Base-by-base conservation (phyloP, 2,888 invertebrate genomes). In the Spodoptera picta region DNA sequence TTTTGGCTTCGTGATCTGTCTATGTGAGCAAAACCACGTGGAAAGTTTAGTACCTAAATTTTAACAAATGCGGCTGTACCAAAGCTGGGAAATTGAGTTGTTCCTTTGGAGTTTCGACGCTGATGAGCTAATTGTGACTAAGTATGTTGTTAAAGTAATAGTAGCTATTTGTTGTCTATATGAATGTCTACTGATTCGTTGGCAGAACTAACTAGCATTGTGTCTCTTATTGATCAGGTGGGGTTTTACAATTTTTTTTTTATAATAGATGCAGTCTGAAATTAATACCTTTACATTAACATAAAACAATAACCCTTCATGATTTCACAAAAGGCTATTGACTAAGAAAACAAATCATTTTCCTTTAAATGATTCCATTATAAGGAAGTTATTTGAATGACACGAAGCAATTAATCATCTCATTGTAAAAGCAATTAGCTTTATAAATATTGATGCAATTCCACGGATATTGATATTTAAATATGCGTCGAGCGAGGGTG, bases 361-460 rank as follows among this genome's bases (percentile, higher is more conserved):
- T 46, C 49, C 46, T 69, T 57, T 60, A 23, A 63, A 73, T 60
- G 53, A 69, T 60, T 45, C n/a, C 36, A 44, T 42, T 48, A 56
- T 56, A 43, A 62, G 56, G 51, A 61, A 64, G 41, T 50, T n/a
- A 41, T 24, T 42, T 64, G 64, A 65, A 67, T 71, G 64, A 61
- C 74, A 60, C 59, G 57, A 61, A 50, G 44, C 64, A 62, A 68
- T 61, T 63, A 68, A 75, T 72, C 69, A 64, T 60, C 76, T 61
- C 31, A 53, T 46, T 23, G 64, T 62, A 65, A 69, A 77, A 74
- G 65, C 77, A 66, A 76, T 63, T 65, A 60, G 55, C 57, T 58
- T 60, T 69, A 74, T 77, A 77, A 77, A 77, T 73, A 66, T 77
- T 74, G 54, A 73, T 68, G 52, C 55, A 51, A 56, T 62, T 71